Evolutionary conservation across 2,888 invertebrate species (phyloP), one percentile per base, ranked within the genome.

Genomic region (Tinea pellionella): DNA sequence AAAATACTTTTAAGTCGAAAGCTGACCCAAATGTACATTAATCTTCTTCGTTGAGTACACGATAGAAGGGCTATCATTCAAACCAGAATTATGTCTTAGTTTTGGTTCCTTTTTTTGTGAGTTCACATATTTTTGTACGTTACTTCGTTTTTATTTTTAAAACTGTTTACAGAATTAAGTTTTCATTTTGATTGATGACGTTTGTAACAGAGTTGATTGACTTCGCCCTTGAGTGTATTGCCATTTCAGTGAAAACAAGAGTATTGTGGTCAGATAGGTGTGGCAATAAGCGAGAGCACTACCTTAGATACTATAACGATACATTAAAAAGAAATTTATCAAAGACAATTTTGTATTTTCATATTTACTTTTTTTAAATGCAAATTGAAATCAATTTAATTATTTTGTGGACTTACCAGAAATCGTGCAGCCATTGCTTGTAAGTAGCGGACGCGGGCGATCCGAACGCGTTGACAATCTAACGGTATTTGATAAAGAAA

Each of bases 401-500:
- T 24, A 24, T 15, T 12, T 47, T 2, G n/a, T 9, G 24, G 3
- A 85, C 88, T 88, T 75, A 89, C 89, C 88, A 88, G 73, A 73
- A 88, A 70, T 69, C 79, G 80, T 66, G 80, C 77, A 72, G 81
- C 82, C 89, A 89, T 89, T 67, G 74, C 41, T 42, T 67, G 67
- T 68, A 64, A 63, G 63, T 64, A 47, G 47, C 47, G 47, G 53
- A 53, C 53, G 53, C 64, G 65, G 65, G 62, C 68, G 67, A 71
- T 67, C 79, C 79, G 78, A 77, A 65, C 82, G 73, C 79, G 69
- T 69, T 69, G 69, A 69, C 80, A 71, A 77, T 66, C 78, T 68
- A 71, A 65, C 66, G 77, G 75, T 80, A 71, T 84, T 77, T 86
- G 85, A 81, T 83, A 84, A 83, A 84, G 79, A 84, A 77, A 83